Evolutionary conservation across 2,113 vertebrate species (phyloP).

Genomic region (Semnornis frantzii): DNA sequence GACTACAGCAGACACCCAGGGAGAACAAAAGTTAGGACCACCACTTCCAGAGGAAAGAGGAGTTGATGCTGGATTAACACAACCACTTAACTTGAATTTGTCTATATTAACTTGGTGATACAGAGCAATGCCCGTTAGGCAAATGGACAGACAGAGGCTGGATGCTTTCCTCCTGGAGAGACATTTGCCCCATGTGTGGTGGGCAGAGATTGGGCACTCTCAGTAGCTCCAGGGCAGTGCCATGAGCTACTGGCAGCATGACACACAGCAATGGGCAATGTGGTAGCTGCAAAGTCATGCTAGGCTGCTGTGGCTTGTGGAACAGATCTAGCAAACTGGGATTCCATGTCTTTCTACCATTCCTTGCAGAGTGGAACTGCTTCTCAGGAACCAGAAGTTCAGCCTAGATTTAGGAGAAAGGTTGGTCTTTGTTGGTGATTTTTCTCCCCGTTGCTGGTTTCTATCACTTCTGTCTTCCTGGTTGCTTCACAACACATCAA

Average conservation of each 20-base stretch:
- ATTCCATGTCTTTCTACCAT: background rate
- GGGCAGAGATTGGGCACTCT: background rate
- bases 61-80: background rate
- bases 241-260: accelerated
- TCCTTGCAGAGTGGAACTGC: background rate
- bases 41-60: background rate
- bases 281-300: background rate
- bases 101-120: background rate
- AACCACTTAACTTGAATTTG: background rate
- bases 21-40: background rate
- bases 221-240: background rate
- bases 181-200: background rate
- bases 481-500: background rate
- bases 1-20: background rate
- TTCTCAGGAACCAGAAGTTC: background rate
- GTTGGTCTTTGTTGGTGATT: background rate
- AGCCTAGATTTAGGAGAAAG: background rate
- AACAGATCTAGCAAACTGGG: background rate
- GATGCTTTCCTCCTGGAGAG: background rate
- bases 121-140: background rate
- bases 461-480: background rate
- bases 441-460: background rate
- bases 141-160: background rate
- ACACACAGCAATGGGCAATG: accelerated
- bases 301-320: background rate